These are phyloP conservation scores for Rhopalosiphum nymphaeae DNA, from an alignment of 2,888 invertebrate species.

Conservation along the genomic window DNA sequence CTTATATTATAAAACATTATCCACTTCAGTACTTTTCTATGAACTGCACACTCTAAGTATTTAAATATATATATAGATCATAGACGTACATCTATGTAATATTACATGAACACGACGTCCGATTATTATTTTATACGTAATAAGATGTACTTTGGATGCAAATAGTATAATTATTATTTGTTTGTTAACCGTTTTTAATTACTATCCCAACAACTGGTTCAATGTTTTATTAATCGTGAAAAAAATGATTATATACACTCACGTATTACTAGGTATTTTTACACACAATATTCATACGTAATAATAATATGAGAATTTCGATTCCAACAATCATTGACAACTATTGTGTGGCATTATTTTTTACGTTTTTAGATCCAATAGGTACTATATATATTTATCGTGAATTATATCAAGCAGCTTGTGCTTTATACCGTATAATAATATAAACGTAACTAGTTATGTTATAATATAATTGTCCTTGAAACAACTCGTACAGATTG, in stretches of 20 bases:
- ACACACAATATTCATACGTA: background rate
- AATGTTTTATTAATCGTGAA: background rate
- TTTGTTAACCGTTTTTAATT: constrained; percentile 25
- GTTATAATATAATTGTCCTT: background rate
- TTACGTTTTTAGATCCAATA: background rate
- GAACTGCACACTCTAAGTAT: background rate
- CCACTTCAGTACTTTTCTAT: background rate
- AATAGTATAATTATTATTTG: background rate
- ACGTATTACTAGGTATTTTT: background rate
- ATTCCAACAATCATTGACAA: background rate
- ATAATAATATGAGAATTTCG: background rate
- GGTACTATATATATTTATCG: background rate
- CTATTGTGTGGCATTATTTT: background rate
- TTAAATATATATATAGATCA: background rate
- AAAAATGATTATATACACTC: background rate
- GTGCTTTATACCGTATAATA: background rate
- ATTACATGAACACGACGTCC: background rate
- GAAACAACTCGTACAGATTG: constrained; percentile 10
- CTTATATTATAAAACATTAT: background rate
- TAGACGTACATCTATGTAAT: background rate
- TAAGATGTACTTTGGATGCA: constrained; percentile 29
- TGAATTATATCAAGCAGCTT: background rate
- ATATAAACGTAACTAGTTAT: background rate
- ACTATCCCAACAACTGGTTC: background rate
- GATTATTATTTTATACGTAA: constrained; percentile 5